Base-by-base conservation (phyloP, 2,113 vertebrate genomes). In the Gallinago undulata region DNA sequence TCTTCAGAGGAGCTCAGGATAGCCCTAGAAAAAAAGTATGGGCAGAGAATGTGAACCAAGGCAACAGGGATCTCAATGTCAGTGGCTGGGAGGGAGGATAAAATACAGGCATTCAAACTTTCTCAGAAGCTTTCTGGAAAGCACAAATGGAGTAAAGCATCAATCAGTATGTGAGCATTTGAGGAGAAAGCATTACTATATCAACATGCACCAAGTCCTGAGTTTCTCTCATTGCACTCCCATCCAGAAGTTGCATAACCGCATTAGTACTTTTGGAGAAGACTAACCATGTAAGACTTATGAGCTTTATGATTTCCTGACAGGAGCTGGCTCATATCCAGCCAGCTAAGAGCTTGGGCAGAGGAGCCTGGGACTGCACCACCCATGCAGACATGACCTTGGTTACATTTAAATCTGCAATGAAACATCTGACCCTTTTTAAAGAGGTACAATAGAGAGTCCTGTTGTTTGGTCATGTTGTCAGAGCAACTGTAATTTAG, bases 21-120 rank as follows among this genome's bases (percentile, higher is more conserved):
- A 43, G 7, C 11, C 22, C 30, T 33, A 30, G 47, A 59, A 78
- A 76, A 48, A 47, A 30, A 1, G 1, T 53, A 24, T 4, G 8
- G 6, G 9, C 11, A 87, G 48, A 66, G 31, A 70, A 64, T 1
- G 0, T 51, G 31, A 90, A 69, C 6, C 14, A 70, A 70, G 10
- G 30, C 35, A 81, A 62, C 8, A 24, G 23, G 11, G 10, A 35
- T 77, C 55, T 79, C 41, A 50, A 0, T 23, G 14, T 10, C 8
- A 4, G 7, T n/a, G 21, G 6, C 19, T 51, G 39, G n/a, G n/a
- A 51, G 12, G 0, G 4, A 2, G 11, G 2, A 21, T 24, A 68
- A 75, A 87, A 67, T n/a, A 31, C 2, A 27, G 19, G 7, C 7
- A 1, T 41, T 56, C 33, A 19, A 31, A 41, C 35, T 43, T 80